Evolutionary conservation across 2,113 vertebrate species (phyloP).

Genomic region (Macquaria ambigua): DNA sequence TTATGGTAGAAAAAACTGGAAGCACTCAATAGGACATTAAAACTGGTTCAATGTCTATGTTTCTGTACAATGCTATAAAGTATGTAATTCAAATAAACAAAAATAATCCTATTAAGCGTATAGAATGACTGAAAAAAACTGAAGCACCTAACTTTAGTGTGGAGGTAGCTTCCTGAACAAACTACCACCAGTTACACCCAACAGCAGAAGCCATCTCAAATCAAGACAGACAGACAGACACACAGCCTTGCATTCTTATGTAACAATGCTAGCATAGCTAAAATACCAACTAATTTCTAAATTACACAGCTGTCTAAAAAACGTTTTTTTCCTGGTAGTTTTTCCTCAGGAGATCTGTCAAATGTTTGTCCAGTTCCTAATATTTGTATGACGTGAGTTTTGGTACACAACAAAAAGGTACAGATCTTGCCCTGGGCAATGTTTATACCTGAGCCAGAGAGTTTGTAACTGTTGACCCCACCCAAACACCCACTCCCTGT

Average conservation of each 20-base stretch:
- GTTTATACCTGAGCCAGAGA: background rate
- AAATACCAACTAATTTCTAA: background rate
- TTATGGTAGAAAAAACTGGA: background rate
- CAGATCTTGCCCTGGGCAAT: background rate
- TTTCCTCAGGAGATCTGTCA: background rate
- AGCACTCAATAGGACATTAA: background rate
- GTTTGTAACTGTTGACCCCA: background rate
- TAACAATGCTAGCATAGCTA: background rate
- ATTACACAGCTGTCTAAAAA: background rate
- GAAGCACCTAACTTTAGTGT: background rate
- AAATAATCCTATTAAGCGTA: background rate
- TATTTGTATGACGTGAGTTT: background rate
- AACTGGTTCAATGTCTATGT: background rate
- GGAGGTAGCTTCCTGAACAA: background rate
- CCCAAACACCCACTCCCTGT: background rate
- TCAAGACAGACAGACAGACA: background rate
- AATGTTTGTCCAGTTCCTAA: background rate
- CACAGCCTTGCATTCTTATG: background rate
- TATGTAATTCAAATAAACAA: background rate
- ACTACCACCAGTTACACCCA: constrained; percentile 10
- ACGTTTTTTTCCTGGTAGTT: rapidly evolving
- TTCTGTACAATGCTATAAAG: background rate
- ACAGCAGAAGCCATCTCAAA: background rate
- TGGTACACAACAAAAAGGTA: background rate
- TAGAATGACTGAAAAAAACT: background rate